These are phyloP conservation scores for Nymphalis c-album DNA, from an alignment of 2,888 invertebrate genomes.

Conservation along the genomic window DNA sequence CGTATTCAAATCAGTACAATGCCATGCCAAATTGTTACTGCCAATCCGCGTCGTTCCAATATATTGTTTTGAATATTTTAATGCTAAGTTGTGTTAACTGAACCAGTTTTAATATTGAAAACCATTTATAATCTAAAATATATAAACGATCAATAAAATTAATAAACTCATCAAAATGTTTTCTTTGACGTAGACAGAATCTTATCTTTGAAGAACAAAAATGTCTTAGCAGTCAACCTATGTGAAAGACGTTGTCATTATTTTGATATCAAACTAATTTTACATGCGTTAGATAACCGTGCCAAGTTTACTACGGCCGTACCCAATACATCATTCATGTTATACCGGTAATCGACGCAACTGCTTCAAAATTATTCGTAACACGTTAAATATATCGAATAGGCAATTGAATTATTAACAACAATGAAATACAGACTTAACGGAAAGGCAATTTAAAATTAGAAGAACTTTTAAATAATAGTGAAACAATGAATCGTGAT, in stretches of 20 bases:
- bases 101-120: neutral
- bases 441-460: slow-evolving; percentile 38
- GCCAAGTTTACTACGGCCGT: slow-evolving; percentile 47
- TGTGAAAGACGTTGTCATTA: slow-evolving; percentile 20
- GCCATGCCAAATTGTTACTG: slow-evolving; percentile 7
- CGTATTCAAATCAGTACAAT: slow-evolving; percentile 12
- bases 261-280: slow-evolving; percentile 30
- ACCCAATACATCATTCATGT: slow-evolving; percentile 57
- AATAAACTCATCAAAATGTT: too few species aligned
- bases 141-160: too few species aligned
- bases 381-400: slow-evolving; percentile 2
- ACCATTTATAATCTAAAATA: too few species aligned
- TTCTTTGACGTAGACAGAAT: too few species aligned
- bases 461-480: slow-evolving; percentile 29
- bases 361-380: slow-evolving; percentile 35
- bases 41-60: neutral
- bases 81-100: neutral
- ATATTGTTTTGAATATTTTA: neutral
- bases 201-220: too few species aligned
- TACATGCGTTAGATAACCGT: slow-evolving; percentile 34
- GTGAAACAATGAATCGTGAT: slow-evolving; percentile 66
- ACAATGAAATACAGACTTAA: slow-evolving; percentile 40
- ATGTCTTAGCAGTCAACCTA: neutral
- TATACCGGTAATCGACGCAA: slow-evolving; percentile 48
- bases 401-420: slow-evolving; percentile 27